Base-by-base conservation (phyloP, 2,113 vertebrate genomes). In the Atractosteus spatula region DNA sequence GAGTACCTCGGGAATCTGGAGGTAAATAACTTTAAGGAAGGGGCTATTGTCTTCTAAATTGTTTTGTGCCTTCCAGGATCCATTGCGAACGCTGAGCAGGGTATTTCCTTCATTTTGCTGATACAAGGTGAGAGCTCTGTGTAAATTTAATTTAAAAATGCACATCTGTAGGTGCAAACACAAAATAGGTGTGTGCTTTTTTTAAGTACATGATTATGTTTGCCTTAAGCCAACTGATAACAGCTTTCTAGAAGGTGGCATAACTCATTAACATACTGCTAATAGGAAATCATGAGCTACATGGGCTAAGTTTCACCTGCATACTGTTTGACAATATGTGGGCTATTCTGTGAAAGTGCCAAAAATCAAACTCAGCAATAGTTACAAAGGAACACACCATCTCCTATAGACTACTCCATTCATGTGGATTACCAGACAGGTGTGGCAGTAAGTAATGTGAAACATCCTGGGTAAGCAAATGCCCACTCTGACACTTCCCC, bases 11-110 rank as follows among this genome's bases (percentile, higher is more conserved):
- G 77, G 76, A 75, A 70, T 41, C 65, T 42, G 65, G 75, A 79
- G 71, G 79, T 83, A 82, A 85, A 82, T 79, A 84, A 78, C 81
- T 29, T 65, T 66, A 72, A 17, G 66, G 55, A 69, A 45, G 74
- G 47, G 57, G 74, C 65, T 74, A 82, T 86, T 84, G 83, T 86
- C 71, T 80, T 47, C 76, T 66, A 74, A 74, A 72, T 77, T 85
- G 82, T 72, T 72, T 67, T 67, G 70, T 71, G 59, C 76, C 78
- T 77, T 75, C 74, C 10, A 8, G 62, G 47, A 69, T 64, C 44
- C 45, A 1, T 59, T 59, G 13, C 3, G 57, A n/a, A 59, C 2
- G n/a, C 12, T 6, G 12, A 59, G 57, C 2, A n/a, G 57, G 57
- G 57, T 8, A 59, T 14, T 13, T 13, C 57, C 14, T 5, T 7